Evolutionary conservation across 2,888 invertebrate genomes (phyloP).

Genomic region (Amiota mariae): DNA sequence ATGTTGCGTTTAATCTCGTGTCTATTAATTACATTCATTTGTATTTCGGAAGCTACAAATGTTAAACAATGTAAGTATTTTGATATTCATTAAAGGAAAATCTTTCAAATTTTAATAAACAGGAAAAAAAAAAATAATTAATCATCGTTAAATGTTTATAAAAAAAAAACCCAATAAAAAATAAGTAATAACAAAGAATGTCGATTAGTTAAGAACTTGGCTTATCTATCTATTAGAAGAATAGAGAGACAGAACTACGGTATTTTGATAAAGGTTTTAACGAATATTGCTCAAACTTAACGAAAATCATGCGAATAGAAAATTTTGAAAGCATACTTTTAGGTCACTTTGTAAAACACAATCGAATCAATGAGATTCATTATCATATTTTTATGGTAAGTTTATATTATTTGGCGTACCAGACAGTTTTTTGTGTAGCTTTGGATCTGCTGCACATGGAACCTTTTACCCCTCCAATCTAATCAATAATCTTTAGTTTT

Average conservation of each 20-base stretch:
- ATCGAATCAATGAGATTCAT: no score
- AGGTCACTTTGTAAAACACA: slow-evolving; percentile 31
- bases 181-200: slow-evolving; percentile 24
- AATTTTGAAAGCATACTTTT: slow-evolving; percentile 41
- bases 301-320: slow-evolving; percentile 24
- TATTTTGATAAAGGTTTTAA: slow-evolving; percentile 8
- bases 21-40: slow-evolving; percentile 41
- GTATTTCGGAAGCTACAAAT: slow-evolving; percentile 38
- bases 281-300: slow-evolving; percentile 15
- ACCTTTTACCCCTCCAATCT: no score
- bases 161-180: not conserved
- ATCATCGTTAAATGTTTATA: not conserved
- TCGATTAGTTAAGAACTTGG: slow-evolving; percentile 12
- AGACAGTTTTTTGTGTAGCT: no score
- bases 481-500: no score
- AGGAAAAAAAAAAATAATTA: not conserved
- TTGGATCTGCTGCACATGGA: no score
- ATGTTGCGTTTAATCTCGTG: slow-evolving; percentile 49
- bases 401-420: no score
- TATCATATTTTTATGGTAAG: no score
- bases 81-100: not conserved
- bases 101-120: not conserved
- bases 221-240: slow-evolving; percentile 6
- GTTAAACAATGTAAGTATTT: slow-evolving; percentile 53
- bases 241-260: slow-evolving; percentile 7